Percentiles rank a stretch among this genome's conserved stretches.
Evolutionary conservation across 2,888 invertebrate genomes (phyloP).

Genomic region (Galeopsomyia nigrocyanea): DNA sequence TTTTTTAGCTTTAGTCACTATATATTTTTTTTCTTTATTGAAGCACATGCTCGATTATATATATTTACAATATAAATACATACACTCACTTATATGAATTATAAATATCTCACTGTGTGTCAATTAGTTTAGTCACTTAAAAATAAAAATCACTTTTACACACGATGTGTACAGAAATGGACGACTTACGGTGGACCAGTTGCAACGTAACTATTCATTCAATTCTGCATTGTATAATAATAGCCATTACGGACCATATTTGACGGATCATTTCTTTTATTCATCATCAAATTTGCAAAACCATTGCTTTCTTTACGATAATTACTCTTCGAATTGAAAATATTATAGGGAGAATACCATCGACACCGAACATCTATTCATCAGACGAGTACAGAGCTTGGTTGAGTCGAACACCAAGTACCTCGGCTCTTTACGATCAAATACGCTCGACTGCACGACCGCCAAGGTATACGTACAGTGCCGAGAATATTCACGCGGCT

Average conservation of each 20-base stretch:
- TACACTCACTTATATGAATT: not conserved
- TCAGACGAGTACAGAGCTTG: slow-evolving; percentile 95
- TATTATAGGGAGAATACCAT: slow-evolving; percentile 68
- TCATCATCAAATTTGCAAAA: no score
- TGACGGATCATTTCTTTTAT: no score
- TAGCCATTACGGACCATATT: no score
- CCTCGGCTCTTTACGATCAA: slow-evolving; percentile 93
- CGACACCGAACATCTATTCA: slow-evolving; percentile 78
- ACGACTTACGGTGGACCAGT: slow-evolving; percentile 32
- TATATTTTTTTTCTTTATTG: not conserved
- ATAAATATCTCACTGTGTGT: slow-evolving; percentile 6
- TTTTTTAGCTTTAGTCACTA: slow-evolving; percentile 21
- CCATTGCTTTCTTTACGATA: no score
- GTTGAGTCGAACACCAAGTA: slow-evolving; percentile 90
- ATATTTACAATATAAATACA: not conserved
- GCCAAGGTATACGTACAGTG: slow-evolving; percentile 88
- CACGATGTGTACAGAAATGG: slow-evolving; percentile 21
- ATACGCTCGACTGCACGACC: slow-evolving; percentile 85
- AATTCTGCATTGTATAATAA: no score
- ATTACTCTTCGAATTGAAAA: not conserved
- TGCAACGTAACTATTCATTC: slow-evolving; percentile 6
- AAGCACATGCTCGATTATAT: not conserved
- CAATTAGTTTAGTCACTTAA: slow-evolving; percentile 5
- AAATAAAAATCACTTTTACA: not conserved
- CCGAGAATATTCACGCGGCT: slow-evolving; percentile 91